A percentile compares a stretch with the other conserved stretches of the same genome.
These are phyloP conservation scores for Metacarcinus magister DNA, from an alignment of 2,888 invertebrate genomes.

Conservation along the genomic window DNA sequence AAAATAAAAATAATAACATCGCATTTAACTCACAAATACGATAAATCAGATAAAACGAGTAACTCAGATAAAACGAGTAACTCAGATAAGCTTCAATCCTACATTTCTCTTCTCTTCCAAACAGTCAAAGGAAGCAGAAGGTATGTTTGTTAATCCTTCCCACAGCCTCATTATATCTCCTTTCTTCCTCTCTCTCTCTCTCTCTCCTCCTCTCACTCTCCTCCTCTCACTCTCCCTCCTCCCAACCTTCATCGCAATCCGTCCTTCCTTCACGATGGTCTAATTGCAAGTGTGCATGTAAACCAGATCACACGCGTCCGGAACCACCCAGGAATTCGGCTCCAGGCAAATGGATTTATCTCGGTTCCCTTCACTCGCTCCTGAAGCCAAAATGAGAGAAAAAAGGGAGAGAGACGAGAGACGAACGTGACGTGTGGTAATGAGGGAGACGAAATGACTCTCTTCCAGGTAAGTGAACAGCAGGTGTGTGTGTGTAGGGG, in stretches of 20 bases:
- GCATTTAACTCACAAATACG: no score
- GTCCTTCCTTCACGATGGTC: background rate
- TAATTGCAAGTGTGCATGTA: background rate
- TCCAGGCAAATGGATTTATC: background rate
- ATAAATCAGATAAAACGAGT: no score
- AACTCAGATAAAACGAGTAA: no score
- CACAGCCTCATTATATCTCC: background rate
- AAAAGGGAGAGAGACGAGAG: background rate
- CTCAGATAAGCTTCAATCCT: background rate
- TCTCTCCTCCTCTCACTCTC: background rate
- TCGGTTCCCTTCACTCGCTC: background rate
- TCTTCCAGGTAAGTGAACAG: background rate
- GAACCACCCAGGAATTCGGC: background rate
- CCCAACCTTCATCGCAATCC: background rate
- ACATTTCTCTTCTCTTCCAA: background rate
- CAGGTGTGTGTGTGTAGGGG: background rate
- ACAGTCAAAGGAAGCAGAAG: no score
- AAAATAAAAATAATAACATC: no score
- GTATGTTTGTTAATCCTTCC: background rate
- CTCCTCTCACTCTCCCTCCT: background rate
- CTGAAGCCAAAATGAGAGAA: background rate
- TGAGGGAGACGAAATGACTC: background rate
- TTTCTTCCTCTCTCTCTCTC: background rate
- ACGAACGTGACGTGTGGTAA: background rate
- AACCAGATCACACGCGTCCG: constrained; percentile 14